Percentiles rank a stretch among this genome's conserved stretches.
Conservation (phyloP, 2,113 vertebrate species). For the Epinephelus fuscoguttatus region DNA sequence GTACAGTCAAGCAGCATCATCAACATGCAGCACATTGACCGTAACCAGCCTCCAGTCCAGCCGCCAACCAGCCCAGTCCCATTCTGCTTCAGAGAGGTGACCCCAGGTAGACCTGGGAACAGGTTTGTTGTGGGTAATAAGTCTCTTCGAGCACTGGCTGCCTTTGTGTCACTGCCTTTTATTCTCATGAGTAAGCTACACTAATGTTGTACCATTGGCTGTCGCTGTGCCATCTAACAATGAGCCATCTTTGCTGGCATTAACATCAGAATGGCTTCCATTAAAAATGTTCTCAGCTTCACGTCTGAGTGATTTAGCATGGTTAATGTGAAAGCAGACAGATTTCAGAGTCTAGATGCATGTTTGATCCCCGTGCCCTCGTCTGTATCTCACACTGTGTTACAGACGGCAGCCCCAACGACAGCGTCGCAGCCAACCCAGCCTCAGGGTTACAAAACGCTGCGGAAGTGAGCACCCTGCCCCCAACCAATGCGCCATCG, state of each 20-base stretch:
- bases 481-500: slow-evolving; percentile 83
- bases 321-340: slow-evolving; percentile 49
- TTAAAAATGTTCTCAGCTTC: slow-evolving; percentile 65
- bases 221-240: slow-evolving; percentile 63
- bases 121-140: slow-evolving; percentile 68
- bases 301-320: slow-evolving; percentile 65
- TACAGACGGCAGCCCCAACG: slow-evolving; percentile 92
- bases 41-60: slow-evolving; percentile 33
- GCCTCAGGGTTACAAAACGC: slow-evolving; percentile 93
- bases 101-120: slow-evolving; percentile 28
- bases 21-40: slow-evolving; percentile 47
- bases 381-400: slow-evolving; percentile 85
- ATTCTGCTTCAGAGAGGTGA: slow-evolving; percentile 39
- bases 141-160: slow-evolving; percentile 66
- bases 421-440: slow-evolving; percentile 85
- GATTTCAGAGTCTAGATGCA: slow-evolving; percentile 44
- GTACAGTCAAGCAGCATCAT: slow-evolving; percentile 47
- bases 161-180: slow-evolving; percentile 64
- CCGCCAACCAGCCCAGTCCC: background rate
- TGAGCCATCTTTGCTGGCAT: slow-evolving; percentile 63
- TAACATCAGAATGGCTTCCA: slow-evolving; percentile 74
- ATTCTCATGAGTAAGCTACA: slow-evolving; percentile 60
- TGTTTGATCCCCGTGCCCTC: slow-evolving; percentile 79
- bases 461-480: slow-evolving; percentile 92
- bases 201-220: slow-evolving; percentile 66